Percentiles rank a stretch among this genome's conserved stretches.
Conservation (phyloP, 2,797 vertebrate species). For the Mus spretus region DNA sequence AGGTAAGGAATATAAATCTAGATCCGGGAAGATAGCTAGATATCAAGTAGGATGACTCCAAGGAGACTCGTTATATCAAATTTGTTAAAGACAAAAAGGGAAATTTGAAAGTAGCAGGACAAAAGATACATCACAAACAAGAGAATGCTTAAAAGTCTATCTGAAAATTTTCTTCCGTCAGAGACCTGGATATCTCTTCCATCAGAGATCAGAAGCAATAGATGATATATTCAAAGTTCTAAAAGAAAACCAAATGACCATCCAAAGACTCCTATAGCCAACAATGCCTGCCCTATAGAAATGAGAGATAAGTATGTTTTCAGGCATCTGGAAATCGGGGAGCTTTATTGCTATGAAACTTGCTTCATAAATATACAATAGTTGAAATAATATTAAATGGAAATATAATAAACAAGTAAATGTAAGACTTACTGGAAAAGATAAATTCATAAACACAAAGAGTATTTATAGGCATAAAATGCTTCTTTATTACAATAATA, state of each 20-base stretch:
- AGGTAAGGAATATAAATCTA: background rate
- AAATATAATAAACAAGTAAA: background rate
- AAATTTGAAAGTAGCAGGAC: slow-evolving; percentile 1
- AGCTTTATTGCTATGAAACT: background rate
- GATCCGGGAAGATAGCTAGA: background rate
- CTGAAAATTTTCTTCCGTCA: background rate
- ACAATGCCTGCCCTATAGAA: background rate
- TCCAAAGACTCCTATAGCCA: background rate
- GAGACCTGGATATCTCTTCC: background rate
- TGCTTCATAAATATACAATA: background rate
- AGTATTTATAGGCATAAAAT: background rate
- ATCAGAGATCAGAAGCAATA: background rate
- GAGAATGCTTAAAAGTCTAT: background rate
- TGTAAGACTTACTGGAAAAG: background rate
- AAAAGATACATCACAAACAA: background rate
- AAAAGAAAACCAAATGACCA: background rate
- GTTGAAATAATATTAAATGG: background rate
- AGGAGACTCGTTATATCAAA: background rate
- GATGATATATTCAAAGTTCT: background rate
- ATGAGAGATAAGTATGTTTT: background rate
- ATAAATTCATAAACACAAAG: background rate
- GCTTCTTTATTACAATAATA: background rate
- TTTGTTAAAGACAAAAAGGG: background rate
- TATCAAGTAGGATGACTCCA: background rate
- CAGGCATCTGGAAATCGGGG: background rate